These are phyloP conservation scores for Cyanistes caeruleus DNA, from an alignment of 2,113 vertebrate genomes.

Conservation along the genomic window DNA sequence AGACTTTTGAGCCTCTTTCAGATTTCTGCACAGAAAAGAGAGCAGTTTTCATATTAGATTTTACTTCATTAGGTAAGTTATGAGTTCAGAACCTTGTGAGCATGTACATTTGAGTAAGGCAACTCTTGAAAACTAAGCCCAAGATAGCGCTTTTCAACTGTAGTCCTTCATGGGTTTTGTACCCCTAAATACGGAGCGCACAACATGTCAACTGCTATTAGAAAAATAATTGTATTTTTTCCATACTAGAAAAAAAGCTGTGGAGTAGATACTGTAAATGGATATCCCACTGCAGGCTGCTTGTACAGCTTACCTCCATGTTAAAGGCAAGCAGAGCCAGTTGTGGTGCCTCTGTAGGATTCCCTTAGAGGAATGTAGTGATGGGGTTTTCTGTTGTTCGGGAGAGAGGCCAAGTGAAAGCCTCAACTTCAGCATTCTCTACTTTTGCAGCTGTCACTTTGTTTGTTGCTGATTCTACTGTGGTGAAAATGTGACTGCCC, in stretches of 20 bases:
- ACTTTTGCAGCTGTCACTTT: neutral
- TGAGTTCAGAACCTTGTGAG: neutral
- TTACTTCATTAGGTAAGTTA: neutral
- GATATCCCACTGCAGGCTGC: neutral
- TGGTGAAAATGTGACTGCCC: neutral
- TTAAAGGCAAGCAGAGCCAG: neutral
- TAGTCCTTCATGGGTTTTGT: neutral
- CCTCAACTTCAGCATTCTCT: neutral
- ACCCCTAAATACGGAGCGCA: neutral
- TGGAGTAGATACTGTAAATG: neutral
- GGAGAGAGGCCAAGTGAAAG: neutral
- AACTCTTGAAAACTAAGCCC: neutral
- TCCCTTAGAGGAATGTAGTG: neutral
- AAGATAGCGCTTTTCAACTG: fast-evolving
- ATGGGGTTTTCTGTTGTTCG: neutral
- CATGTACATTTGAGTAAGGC: neutral
- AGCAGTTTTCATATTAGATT: neutral
- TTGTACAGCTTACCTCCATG: neutral
- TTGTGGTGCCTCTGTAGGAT: neutral
- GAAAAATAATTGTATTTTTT: neutral
- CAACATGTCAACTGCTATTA: neutral
- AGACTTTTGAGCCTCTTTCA: neutral
- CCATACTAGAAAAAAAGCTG: neutral
- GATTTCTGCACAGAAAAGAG: neutral
- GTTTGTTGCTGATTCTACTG: neutral